These are phyloP conservation scores for Acanthosepion esculentum DNA, from an alignment of 2,888 invertebrate species.

Conservation along the genomic window DNA sequence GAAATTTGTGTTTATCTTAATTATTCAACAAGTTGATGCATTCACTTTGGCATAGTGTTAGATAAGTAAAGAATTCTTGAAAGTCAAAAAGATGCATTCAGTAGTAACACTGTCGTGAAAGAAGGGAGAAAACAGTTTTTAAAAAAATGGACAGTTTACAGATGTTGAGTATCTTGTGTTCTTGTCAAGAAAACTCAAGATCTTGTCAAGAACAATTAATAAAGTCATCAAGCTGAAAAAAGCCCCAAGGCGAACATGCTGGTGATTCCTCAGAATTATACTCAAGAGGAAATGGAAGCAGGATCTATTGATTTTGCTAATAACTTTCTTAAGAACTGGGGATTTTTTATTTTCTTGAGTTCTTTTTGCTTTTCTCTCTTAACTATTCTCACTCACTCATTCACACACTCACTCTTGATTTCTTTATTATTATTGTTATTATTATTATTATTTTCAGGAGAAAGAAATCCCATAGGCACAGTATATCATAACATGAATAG, in stretches of 20 bases:
- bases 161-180: neutral
- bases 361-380: neutral
- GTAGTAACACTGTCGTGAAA: neutral
- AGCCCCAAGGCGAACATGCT: neutral
- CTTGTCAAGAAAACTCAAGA: conserved; percentile 17
- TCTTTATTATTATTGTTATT: neutral
- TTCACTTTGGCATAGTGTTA: neutral
- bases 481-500: neutral
- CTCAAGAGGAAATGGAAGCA: neutral
- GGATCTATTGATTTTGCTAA: neutral
- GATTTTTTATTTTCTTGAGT: neutral
- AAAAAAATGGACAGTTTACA: neutral
- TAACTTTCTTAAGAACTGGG: neutral
- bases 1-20: neutral
- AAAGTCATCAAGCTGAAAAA: neutral
- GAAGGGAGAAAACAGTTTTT: neutral
- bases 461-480: neutral
- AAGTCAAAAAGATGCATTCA: neutral
- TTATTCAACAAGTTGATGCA: neutral
- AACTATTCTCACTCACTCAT: neutral
- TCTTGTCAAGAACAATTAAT: neutral
- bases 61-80: neutral
- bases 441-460: neutral
- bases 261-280: neutral
- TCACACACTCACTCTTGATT: neutral